Base-by-base conservation (phyloP, 2,113 vertebrate species). In the Vimba vimba region DNA sequence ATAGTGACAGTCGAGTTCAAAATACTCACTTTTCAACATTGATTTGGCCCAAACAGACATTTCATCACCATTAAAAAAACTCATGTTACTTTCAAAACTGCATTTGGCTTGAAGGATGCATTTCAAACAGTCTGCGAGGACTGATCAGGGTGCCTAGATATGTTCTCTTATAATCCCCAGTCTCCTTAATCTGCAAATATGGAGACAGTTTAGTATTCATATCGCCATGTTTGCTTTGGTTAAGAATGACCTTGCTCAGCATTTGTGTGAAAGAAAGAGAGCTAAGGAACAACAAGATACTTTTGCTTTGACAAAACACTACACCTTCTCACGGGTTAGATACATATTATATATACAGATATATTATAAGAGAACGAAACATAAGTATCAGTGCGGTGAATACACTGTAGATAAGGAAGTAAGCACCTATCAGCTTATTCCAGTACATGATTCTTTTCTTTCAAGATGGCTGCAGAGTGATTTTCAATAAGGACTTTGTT, bases 241-340 rank as follows among this genome's bases (percentile, higher is more conserved):
- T 85, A 55, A 86, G 74, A 86, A 86, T 91, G 90, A 92, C 91
- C 91, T 92, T 91, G 82, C 68, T 60, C 74, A 86, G 87, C 90
- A 92, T 89, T 82, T 92, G 91, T 90, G 88, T 87, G 85, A 85
- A 13, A 68, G 36, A 82, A 43, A 55, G 39, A 64, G 55, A 62
- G 43, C 21, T 45, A 80, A 64, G 15, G 76, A 79, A 80, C 64
- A 50, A 45, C 15, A 13, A 74, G 3, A 77, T 23, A 45, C 11
- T 27, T 68, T 82, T 8, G 62, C 21, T 25, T 43, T 71, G 64
- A 69, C n/a, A 55, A 55, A 77, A 52, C 60, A 45, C 39, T 7
- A 43, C n/a, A 66, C 55, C 23, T 62, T 15, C 5, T 12, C 4
- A 43, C 10, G 15, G 11, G 71, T 33, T 33, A 33, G 33, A 33